Percentiles rank a stretch among this genome's conserved stretches.
Conservation (phyloP, 2,888 invertebrate genomes). For the Thymelicus sylvestris region DNA sequence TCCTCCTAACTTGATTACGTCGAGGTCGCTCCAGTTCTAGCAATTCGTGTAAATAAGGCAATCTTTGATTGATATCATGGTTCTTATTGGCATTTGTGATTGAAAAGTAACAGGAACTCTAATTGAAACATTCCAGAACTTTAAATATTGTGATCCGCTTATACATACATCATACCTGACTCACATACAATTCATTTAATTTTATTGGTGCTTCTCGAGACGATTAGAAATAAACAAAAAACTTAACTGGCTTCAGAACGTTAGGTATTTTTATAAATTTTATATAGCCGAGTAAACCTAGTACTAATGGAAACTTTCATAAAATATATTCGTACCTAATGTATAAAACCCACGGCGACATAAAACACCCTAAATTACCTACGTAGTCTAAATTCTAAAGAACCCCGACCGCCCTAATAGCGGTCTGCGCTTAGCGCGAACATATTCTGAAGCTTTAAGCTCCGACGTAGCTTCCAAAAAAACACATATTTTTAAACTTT, state of each 20-base stretch:
- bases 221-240: too few relatives aligned
- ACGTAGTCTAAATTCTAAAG: slow-evolving; percentile 8
- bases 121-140: neutral
- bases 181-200: too few relatives aligned
- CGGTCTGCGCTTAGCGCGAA: slow-evolving; percentile 14
- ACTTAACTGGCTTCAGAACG: too few relatives aligned
- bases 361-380: slow-evolving; percentile 9
- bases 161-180: too few relatives aligned
- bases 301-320: neutral
- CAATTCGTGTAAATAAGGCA: slow-evolving; percentile 17
- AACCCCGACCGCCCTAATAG: slow-evolving; percentile 5
- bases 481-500: neutral
- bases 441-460: neutral
- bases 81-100: neutral
- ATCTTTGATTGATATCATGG: slow-evolving; percentile 15
- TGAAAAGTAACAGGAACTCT: neutral
- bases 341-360: neutral
- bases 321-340: neutral
- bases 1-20: slow-evolving; percentile 27
- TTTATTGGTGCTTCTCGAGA: too few relatives aligned
- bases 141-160: too few relatives aligned
- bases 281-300: neutral
- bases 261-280: too few relatives aligned
- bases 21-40: slow-evolving; percentile 9
- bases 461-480: neutral